phyloP scores from a whole-genome alignment of 2,113 vertebrate species.

The Salvator merianae region DNA sequence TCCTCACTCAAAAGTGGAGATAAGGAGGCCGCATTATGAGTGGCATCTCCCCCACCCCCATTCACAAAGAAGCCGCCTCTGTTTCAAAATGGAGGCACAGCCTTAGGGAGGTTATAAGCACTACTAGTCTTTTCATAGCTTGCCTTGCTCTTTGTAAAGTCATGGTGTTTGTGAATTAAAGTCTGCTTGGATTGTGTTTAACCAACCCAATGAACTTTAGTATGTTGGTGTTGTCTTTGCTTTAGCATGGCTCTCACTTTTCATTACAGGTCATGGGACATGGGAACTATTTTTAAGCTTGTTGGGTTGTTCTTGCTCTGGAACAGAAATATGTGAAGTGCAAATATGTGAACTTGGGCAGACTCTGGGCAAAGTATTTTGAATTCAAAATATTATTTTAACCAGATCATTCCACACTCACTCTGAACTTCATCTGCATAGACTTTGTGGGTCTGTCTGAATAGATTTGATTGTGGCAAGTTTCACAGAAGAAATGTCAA shows the following conservation, averaged over 20 bases:
- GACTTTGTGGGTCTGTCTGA: background rate
- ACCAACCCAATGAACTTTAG: background rate
- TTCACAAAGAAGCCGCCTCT: no score
- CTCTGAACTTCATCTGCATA: background rate
- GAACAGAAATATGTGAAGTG: no score
- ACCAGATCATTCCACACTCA: no score
- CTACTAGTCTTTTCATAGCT: background rate
- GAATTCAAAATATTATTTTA: background rate
- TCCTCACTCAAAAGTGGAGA: no score
- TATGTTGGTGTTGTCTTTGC: background rate
- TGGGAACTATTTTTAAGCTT: background rate
- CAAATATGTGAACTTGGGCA: background rate
- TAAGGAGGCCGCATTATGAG: no score
- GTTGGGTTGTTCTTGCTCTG: background rate
- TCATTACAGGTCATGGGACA: no score
- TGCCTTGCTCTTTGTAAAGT: background rate
- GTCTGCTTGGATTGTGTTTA: background rate
- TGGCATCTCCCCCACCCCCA: no score
- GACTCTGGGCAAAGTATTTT: background rate
- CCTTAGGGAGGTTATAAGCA: no score
- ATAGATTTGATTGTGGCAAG: background rate
- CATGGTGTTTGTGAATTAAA: background rate
- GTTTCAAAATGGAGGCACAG: background rate
- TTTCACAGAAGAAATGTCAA: background rate
- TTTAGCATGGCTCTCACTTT: background rate